These are phyloP conservation scores for Bufo bufo DNA, from an alignment of 2,113 vertebrate genomes.

Conservation along the genomic window DNA sequence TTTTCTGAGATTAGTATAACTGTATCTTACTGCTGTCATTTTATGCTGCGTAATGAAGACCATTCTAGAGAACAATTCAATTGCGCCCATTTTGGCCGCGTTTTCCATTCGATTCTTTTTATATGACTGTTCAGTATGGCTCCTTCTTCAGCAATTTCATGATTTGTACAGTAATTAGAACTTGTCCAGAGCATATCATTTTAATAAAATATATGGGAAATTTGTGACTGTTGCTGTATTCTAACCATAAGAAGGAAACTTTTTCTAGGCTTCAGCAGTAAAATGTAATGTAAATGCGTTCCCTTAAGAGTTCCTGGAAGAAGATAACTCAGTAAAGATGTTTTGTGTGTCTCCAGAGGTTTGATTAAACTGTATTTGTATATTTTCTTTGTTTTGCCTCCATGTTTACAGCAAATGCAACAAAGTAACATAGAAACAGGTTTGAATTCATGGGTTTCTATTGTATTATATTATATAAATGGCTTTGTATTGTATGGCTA, in stretches of 20 bases:
- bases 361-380: not conserved
- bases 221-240: not conserved
- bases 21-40: slow-evolving; percentile 41
- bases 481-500: not conserved
- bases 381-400: not conserved
- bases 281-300: not conserved
- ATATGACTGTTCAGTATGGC: not conserved
- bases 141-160: slow-evolving; percentile 26
- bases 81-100: not conserved
- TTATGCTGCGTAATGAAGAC: slow-evolving; percentile 20
- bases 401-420: not conserved
- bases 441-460: not conserved
- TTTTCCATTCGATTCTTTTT: not conserved
- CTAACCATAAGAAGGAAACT: not conserved
- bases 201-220: slow-evolving; percentile 7
- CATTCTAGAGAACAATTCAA: slow-evolving; percentile 23
- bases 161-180: slow-evolving; percentile 22
- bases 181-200: not conserved
- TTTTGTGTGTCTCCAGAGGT: not conserved
- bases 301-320: not conserved
- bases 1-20: slow-evolving; percentile 48
- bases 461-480: no score
- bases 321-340: slow-evolving; percentile 1
- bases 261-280: slow-evolving; percentile 1
- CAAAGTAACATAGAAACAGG: not conserved